These are phyloP conservation scores for Aplodontia rufa DNA, from an alignment of 2,113 vertebrate genomes.

Conservation along the genomic window DNA sequence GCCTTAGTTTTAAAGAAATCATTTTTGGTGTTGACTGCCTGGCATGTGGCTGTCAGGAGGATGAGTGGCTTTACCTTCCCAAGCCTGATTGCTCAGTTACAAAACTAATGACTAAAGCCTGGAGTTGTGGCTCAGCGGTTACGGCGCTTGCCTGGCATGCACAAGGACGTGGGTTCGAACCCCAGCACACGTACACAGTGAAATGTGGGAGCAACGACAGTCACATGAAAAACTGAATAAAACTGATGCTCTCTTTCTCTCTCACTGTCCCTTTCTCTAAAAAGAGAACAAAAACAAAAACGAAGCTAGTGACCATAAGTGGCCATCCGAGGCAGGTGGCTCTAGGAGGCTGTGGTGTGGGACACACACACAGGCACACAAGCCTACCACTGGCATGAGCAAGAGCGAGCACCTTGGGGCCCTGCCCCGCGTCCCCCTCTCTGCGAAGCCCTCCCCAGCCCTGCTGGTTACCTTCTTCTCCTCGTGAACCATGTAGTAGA, in stretches of 20 bases:
- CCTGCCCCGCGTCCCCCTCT: background rate
- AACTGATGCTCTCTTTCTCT: no score
- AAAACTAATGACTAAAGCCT: no score
- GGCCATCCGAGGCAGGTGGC: background rate
- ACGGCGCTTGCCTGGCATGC: no score
- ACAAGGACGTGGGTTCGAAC: no score
- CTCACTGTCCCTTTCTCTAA: no score
- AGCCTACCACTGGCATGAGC: accelerated
- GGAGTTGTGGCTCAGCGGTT: no score
- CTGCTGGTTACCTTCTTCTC: constrained; percentile 92
- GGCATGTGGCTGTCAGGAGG: background rate
- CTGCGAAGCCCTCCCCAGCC: background rate
- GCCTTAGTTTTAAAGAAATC: background rate
- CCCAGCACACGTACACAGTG: no score
- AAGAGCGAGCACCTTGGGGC: accelerated
- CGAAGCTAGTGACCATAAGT: accelerated
- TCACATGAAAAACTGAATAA: no score
- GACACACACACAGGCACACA: accelerated
- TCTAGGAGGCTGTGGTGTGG: background rate
- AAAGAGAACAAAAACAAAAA: background rate
- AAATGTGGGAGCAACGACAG: no score
- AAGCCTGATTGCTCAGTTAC: background rate
- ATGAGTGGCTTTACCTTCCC: accelerated
- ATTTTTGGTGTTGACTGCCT: background rate
- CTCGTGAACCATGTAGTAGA: constrained; percentile 94